Evolutionary conservation across 2,113 vertebrate species (phyloP).

Genomic region (Pterocles orientalis): DNA sequence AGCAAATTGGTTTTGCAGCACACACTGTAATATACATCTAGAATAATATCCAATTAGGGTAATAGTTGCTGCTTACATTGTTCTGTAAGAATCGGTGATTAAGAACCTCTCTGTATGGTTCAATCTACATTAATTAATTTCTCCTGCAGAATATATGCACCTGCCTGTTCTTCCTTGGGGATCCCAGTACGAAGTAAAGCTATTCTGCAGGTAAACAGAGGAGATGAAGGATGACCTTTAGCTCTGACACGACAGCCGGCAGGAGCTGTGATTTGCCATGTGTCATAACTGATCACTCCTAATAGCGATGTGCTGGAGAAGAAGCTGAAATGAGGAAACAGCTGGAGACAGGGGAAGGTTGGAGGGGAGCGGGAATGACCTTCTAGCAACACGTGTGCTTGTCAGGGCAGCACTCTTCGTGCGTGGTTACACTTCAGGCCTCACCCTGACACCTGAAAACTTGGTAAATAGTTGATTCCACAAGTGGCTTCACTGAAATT

Average conservation of each 20-base stretch:
- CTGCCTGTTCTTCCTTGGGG: background rate
- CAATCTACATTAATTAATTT: background rate
- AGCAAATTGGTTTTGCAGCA: background rate
- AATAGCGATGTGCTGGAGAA: background rate
- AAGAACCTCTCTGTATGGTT: background rate
- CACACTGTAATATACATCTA: background rate
- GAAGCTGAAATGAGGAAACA: background rate
- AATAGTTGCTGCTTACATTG: background rate
- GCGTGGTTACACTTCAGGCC: background rate
- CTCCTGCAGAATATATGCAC: background rate
- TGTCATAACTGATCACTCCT: background rate
- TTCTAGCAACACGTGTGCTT: background rate
- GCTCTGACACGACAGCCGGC: background rate
- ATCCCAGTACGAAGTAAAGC: background rate
- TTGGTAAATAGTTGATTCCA: background rate
- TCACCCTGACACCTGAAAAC: background rate
- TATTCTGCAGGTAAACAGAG: background rate
- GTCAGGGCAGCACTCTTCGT: background rate
- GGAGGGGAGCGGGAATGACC: background rate
- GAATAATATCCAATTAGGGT: conserved; percentile 24
- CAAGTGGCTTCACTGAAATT: background rate
- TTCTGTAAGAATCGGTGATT: background rate
- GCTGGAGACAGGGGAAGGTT: background rate
- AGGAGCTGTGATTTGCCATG: background rate
- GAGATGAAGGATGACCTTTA: conserved; percentile 7